Conservation (phyloP, 2,113 vertebrate species). For the Dromas ardeola region DNA sequence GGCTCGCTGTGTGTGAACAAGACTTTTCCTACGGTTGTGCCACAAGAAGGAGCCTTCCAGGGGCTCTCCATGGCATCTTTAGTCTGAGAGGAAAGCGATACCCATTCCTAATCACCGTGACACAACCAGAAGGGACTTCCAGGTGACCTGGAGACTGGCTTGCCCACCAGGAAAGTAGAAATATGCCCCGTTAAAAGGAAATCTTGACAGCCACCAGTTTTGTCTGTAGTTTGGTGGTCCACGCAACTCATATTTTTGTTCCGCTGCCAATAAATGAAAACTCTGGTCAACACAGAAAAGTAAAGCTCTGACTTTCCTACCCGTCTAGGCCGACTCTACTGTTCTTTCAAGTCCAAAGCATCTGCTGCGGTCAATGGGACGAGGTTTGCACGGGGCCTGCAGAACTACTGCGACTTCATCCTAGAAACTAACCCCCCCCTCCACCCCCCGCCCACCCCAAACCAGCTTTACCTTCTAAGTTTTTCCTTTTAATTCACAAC, state of each 20-base stretch:
- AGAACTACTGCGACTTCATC: not conserved
- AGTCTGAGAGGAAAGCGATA: not conserved
- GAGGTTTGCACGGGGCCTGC: not conserved
- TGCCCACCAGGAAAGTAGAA: not conserved
- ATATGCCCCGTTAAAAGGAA: rapidly evolving
- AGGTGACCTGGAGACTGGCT: not conserved
- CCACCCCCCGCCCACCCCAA: not conserved
- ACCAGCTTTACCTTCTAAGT: not conserved
- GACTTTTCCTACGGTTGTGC: rapidly evolving
- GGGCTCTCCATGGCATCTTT: rapidly evolving
- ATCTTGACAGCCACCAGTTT: not conserved
- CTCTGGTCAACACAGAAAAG: not conserved
- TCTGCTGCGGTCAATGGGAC: not conserved
- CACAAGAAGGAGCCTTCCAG: not conserved
- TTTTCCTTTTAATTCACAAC: not conserved
- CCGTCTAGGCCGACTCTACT: not conserved
- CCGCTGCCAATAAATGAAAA: not conserved
- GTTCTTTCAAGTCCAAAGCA: not conserved
- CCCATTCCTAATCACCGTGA: not conserved
- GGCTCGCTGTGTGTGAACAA: not conserved
- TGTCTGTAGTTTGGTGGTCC: not conserved
- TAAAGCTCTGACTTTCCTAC: rapidly evolving
- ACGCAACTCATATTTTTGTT: not conserved
- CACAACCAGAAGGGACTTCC: not conserved
- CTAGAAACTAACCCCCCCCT: not conserved